These are phyloP conservation scores for Balaeniceps rex DNA, from an alignment of 2,113 vertebrate species.

Conservation along the genomic window DNA sequence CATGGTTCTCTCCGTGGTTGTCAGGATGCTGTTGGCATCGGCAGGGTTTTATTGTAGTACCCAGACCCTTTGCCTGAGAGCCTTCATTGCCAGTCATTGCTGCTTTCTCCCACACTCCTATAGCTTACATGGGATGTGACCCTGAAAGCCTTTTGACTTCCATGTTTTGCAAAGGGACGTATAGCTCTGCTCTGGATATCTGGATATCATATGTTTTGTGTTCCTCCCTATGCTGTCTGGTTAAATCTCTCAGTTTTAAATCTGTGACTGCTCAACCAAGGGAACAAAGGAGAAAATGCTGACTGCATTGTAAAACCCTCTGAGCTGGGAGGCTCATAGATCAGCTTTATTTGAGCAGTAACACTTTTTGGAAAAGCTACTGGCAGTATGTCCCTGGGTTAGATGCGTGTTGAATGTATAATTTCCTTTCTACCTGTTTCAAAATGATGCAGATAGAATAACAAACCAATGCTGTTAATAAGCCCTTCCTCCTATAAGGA, in stretches of 20 bases:
- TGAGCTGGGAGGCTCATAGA: slow-evolving; percentile 4
- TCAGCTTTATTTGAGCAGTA: slow-evolving; percentile 59
- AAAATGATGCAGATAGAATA: background rate
- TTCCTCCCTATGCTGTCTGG: background rate
- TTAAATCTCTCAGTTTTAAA: slow-evolving; percentile 16
- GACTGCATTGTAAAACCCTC: slow-evolving; percentile 27
- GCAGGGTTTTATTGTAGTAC: background rate
- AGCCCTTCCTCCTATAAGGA: background rate
- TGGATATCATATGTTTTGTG: background rate
- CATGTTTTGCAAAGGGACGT: background rate
- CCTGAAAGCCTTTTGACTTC: background rate
- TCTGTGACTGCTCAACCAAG: slow-evolving; percentile 34
- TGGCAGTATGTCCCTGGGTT: background rate
- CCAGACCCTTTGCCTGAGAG: background rate
- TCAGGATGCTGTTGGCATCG: background rate
- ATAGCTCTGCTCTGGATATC: background rate
- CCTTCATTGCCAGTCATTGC: rapidly evolving
- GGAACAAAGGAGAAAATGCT: slow-evolving; percentile 38
- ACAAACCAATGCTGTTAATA: background rate
- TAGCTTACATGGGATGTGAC: background rate
- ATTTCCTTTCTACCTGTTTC: background rate
- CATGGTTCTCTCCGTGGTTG: rapidly evolving
- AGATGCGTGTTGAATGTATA: background rate
- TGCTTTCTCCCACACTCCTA: background rate
- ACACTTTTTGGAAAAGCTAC: background rate